These are phyloP conservation scores for Chelonoidis abingdonii DNA, from an alignment of 2,113 vertebrate species.

Conservation along the genomic window DNA sequence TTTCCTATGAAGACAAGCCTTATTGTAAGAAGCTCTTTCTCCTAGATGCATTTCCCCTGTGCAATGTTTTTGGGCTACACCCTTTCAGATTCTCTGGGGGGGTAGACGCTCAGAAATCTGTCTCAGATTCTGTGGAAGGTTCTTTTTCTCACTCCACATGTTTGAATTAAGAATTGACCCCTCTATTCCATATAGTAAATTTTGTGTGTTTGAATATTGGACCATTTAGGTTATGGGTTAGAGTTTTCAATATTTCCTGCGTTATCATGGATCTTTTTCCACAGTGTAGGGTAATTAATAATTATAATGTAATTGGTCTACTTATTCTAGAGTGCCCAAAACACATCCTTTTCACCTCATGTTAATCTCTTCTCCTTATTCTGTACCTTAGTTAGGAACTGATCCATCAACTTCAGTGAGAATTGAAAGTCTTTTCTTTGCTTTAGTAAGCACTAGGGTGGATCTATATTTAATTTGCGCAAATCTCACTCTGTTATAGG, in stretches of 20 bases:
- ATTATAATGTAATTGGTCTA: not conserved
- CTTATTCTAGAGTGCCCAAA: not conserved
- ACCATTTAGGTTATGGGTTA: not conserved
- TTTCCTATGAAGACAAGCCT: not conserved
- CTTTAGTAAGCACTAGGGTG: not conserved
- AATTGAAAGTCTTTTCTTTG: not conserved
- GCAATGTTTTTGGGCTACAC: too few species aligned
- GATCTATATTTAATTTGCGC: not conserved
- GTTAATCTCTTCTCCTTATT: not conserved
- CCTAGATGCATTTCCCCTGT: too few species aligned
- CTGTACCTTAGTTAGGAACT: not conserved
- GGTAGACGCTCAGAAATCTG: not conserved
- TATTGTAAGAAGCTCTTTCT: not conserved
- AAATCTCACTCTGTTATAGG: not conserved
- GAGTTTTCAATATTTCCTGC: not conserved
- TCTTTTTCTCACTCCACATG: not conserved
- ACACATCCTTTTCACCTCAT: not conserved
- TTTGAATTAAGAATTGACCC: not conserved
- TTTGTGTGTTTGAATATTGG: not conserved
- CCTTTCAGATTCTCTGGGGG: too few species aligned
- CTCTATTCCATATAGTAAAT: not conserved
- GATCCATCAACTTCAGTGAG: too few species aligned
- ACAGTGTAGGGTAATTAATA: not conserved
- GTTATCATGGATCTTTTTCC: not conserved
- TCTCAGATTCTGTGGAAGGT: too few species aligned